These are phyloP conservation scores for Nyctereutes procyonoides DNA, from an alignment of 2,113 vertebrate species.

Conservation along the genomic window DNA sequence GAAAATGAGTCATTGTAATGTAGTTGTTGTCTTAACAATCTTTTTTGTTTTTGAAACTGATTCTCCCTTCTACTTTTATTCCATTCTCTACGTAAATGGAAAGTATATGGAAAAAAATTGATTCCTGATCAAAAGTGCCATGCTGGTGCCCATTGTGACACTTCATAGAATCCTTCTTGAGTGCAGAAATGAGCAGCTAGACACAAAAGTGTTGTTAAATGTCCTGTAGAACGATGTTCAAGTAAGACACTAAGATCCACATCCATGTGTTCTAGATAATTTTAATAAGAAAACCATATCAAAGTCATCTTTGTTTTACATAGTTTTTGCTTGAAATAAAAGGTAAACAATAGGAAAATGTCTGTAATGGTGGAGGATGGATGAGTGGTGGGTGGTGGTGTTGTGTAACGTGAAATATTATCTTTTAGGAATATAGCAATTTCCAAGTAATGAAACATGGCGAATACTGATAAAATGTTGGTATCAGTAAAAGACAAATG, in stretches of 20 bases:
- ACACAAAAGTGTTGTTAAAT: background rate
- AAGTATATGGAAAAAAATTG: background rate
- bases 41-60: background rate
- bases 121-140: background rate
- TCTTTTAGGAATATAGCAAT: background rate
- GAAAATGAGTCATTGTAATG: background rate
- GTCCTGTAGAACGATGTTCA: background rate
- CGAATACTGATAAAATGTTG: background rate
- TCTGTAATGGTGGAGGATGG: background rate
- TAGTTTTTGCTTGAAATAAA: background rate
- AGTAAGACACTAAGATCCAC: background rate
- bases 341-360: background rate
- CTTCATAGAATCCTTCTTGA: background rate
- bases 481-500: background rate
- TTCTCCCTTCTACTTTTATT: background rate
- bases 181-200: background rate
- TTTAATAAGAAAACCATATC: background rate
- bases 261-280: background rate
- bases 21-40: background rate
- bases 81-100: background rate
- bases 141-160: background rate
- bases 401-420: background rate
- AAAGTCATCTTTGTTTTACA: background rate
- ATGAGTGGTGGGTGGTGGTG: background rate
- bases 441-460: conserved; percentile 1